Evolutionary conservation across 1,140 invertebrate species (phyloP).

Genomic region (Cyclina sinensis): DNA sequence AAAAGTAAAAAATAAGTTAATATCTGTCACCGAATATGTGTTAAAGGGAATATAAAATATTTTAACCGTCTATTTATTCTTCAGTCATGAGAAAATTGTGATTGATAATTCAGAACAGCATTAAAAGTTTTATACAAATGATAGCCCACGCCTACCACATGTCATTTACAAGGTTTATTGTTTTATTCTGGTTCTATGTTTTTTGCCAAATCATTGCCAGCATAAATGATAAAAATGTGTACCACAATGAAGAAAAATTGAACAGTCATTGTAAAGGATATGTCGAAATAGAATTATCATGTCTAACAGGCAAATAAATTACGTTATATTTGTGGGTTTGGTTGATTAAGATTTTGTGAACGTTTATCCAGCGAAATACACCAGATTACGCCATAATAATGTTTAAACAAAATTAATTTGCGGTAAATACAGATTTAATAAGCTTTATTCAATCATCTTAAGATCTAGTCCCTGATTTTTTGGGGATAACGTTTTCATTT

Average conservation of each 20-base stretch:
- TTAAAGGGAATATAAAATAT: not conserved
- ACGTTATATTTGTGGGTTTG: not conserved
- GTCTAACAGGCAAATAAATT: not conserved
- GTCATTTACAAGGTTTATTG: slow-evolving; percentile 16
- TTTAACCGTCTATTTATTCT: not conserved
- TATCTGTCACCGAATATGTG: not conserved
- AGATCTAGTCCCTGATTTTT: too few relatives aligned
- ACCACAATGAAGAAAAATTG: not conserved
- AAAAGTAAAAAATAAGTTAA: not conserved
- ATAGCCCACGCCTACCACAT: slow-evolving; percentile 5
- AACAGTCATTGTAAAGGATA: not conserved
- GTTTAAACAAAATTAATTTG: not conserved
- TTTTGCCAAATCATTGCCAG: not conserved
- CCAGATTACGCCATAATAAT: not conserved
- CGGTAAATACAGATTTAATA: not conserved
- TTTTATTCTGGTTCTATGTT: not conserved
- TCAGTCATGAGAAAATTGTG: not conserved
- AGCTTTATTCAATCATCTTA: too few relatives aligned
- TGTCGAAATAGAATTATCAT: not conserved
- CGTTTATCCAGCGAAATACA: not conserved
- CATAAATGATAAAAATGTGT: not conserved
- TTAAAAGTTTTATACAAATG: slow-evolving; percentile 20
- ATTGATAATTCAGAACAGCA: not conserved
- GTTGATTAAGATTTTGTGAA: not conserved
- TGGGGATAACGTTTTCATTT: too few relatives aligned